Evolutionary conservation across 1,140 invertebrate species (phyloP).

Genomic region (Drosophila burlai): DNA sequence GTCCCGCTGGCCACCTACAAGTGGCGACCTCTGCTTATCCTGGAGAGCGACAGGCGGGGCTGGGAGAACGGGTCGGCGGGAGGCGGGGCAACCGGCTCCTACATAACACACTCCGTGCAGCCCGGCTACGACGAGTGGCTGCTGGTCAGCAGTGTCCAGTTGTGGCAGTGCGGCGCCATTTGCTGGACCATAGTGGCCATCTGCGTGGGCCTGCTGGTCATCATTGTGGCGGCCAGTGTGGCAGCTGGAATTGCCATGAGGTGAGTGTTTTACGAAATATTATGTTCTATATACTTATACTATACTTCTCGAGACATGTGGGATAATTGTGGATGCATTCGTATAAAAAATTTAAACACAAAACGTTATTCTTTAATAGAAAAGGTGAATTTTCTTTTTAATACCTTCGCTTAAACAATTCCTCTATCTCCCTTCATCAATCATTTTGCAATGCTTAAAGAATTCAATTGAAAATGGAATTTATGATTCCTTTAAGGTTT

Average conservation of each 20-base stretch:
- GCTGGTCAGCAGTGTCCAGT: conserved; percentile 68
- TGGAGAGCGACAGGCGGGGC: conserved; percentile 59
- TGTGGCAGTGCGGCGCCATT: conserved; percentile 80
- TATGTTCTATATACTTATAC: no score
- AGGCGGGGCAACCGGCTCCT: conserved; percentile 32
- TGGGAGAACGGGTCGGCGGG: conserved; percentile 13
- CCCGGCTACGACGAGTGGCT: conserved; percentile 83
- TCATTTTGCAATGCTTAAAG: neutral
- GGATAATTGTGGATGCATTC: no score
- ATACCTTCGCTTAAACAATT: no score
- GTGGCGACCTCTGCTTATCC: conserved; percentile 80
- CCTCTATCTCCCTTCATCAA: neutral
- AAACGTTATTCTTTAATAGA: no score
- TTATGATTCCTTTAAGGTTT: conserved; percentile 11
- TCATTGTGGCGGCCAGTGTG: conserved; percentile 72
- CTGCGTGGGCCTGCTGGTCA: conserved; percentile 65
- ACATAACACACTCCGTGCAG: conserved; percentile 78
- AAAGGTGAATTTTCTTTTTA: no score
- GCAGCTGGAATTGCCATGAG: conserved; percentile 76
- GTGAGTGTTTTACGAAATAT: conserved; percentile 53
- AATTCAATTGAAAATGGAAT: neutral
- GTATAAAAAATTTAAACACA: no score
- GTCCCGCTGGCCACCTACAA: conserved; percentile 35
- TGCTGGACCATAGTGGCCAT: conserved; percentile 82
- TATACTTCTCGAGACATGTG: no score